Base-by-base conservation (phyloP, 2,888 invertebrate species). In the Lasioglossum zephyrum region DNA sequence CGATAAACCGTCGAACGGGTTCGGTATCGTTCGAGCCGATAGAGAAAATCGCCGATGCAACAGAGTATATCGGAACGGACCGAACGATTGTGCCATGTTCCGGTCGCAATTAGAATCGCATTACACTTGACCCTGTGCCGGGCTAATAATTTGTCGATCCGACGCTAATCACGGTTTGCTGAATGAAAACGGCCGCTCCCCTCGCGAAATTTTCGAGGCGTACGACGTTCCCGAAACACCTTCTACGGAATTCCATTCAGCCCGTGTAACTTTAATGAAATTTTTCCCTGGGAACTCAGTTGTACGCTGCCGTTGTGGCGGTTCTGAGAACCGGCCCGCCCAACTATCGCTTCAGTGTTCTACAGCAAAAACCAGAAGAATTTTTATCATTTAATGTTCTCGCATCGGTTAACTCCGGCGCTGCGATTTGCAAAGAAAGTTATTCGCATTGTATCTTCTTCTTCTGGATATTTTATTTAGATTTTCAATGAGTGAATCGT, bases 101-200 rank as follows among this genome's bases (percentile, higher is more conserved):
- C 81, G 26, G 66, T 60, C 69, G 81, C 73, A 88, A 88, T 88
- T 88, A 83, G 88, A 87, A 87, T 87, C 88, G 84, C 88, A 88
- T 88, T 88, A 87, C 87, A 88, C 88, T 88, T 86, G 88, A 88
- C 88, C 85, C 60, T 85, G 79, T 74, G 79, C 49, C 72, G 57
- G 72, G 76, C 83, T 88, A 88, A 88, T 88, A 88, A 88, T 87
- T 44, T 85, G 86, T 85, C 80, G 87, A 78, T 77, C 75, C 63
- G 53, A 31, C 75, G 73, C 74, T 84, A 87, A 87, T 87, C 79
- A 82, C 77, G 72, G 79, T 72, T 75, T 77, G 60, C 77, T 69
- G 77, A 81, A 75, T 79, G 85, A 70, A 70, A 80, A 81, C 66
- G 72, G 77, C 63, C n/a, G 57, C 11, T 57, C 36, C 44, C 36